Conservation (phyloP, 2,113 vertebrate genomes). For the Morone saxatilis region DNA sequence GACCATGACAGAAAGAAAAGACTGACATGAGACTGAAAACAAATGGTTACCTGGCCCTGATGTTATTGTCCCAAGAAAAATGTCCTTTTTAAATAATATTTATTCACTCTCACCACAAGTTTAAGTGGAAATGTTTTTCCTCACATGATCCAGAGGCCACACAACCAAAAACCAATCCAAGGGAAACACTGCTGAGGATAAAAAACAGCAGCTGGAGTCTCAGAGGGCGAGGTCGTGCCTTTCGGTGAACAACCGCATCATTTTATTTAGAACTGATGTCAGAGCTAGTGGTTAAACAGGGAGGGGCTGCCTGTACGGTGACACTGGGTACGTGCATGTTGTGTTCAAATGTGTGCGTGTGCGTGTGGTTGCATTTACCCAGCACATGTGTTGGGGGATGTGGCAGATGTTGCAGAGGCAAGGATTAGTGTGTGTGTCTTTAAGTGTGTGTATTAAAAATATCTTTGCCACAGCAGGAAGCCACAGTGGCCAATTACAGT, state of each 20-base stretch:
- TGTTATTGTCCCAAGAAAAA: not conserved
- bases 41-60: not conserved
- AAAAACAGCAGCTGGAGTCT: constrained; percentile 48
- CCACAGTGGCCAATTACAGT: constrained; percentile 84
- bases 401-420: constrained; percentile 76
- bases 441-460: constrained; percentile 80
- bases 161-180: constrained; percentile 39
- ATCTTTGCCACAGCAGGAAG: constrained; percentile 82
- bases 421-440: constrained; percentile 67
- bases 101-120: not conserved
- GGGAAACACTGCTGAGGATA: constrained; percentile 53
- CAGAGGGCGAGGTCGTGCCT: constrained; percentile 66
- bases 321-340: constrained; percentile 23
- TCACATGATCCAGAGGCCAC: constrained; percentile 43
- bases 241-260: constrained; percentile 56
- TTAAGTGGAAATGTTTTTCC: constrained; percentile 8
- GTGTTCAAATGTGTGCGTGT: constrained; percentile 9
- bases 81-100: not conserved
- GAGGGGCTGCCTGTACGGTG: constrained; percentile 64
- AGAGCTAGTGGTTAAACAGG: constrained; percentile 72
- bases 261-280: constrained; percentile 77
- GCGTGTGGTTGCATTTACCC: constrained; percentile 49
- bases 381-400: constrained; percentile 71
- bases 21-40: not conserved
- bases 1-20: not conserved